Evolutionary conservation across 2,113 vertebrate genomes (phyloP), one percentile per base, ranked within the genome.

Genomic region (Calyptomena viridis): DNA sequence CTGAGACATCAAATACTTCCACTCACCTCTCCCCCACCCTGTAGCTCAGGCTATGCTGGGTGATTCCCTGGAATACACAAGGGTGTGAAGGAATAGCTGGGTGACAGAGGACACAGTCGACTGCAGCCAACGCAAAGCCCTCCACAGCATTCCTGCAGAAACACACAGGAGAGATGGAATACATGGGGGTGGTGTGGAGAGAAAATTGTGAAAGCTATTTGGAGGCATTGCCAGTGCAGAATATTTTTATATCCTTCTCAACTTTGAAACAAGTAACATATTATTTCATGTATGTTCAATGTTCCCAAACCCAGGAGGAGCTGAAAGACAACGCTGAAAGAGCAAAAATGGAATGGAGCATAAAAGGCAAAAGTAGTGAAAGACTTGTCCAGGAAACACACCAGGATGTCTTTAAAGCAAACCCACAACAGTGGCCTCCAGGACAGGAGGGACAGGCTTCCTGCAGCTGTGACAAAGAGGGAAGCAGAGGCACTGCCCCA

Each of bases 151-250:
- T 2, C 12, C 81, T 82, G 93, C 62, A 78, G 92, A 33, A 75
- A 44, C 0, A 2, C 91, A 44, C 60, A 24, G 58, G 33, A 90
- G 39, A 83, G 19, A 81, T 8, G 2, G 81, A 4, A 5, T 46
- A 35, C 1, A 3, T n/a, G 92, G 77, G 92, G 68, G 91, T 50
- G 93, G 91, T 59, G 60, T 47, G 68, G 58, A 94, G 58, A 82
- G 84, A 87, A 87, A 96, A 75, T 79, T 87, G 92, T 79, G 78
- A 95, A 87, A 96, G 90, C 74, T 91, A 39, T 82, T 96, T 87
- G n/a, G 44, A 96, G 84, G 19, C 84, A 82, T 3, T 68, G 92
- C 84, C 90, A 68, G 82, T 6, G 24, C 52, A 68, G 87, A 68
- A 20, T 67, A 91, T 94, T 94, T 94, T 95, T 96, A 68, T 52